Percentiles rank a stretch among this genome's conserved stretches.
Conservation (phyloP, 2,888 invertebrate species). For the Ommatoiulus sabulosus region DNA sequence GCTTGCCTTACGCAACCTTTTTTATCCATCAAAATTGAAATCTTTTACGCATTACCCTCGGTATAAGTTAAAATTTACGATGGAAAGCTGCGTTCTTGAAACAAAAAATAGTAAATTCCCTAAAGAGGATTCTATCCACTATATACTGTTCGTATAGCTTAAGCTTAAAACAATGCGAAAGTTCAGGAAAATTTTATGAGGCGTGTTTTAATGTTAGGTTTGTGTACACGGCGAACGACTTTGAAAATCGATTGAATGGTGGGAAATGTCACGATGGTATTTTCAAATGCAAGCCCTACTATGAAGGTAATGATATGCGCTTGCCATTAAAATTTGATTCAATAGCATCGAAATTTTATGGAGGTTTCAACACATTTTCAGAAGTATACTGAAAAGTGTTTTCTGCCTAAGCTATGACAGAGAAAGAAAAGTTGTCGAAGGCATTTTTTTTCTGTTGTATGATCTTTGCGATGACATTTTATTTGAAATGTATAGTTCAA, state of each 20-base stretch:
- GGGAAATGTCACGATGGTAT: constrained; percentile 25
- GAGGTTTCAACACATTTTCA: background rate
- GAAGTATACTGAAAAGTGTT: background rate
- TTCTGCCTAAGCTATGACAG: no score
- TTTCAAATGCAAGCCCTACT: background rate
- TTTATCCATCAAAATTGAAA: background rate
- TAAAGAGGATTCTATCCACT: background rate
- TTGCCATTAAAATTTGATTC: constrained; percentile 1
- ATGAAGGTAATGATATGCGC: background rate
- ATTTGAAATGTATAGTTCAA: no score
- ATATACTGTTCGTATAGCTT: background rate
- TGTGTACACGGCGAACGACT: background rate
- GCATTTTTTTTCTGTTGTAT: no score
- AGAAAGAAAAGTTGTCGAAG: no score
- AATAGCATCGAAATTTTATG: background rate
- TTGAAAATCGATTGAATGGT: background rate
- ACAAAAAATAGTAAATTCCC: background rate
- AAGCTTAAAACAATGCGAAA: background rate
- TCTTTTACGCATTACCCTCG: background rate
- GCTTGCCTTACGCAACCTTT: background rate
- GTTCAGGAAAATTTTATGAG: constrained; percentile 12
- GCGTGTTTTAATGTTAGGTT: background rate
- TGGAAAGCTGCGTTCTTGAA: background rate
- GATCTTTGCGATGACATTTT: no score
- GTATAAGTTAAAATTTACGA: background rate